These are phyloP conservation scores for Anoplopoma fimbria DNA, from an alignment of 2,113 vertebrate genomes.

Conservation along the genomic window DNA sequence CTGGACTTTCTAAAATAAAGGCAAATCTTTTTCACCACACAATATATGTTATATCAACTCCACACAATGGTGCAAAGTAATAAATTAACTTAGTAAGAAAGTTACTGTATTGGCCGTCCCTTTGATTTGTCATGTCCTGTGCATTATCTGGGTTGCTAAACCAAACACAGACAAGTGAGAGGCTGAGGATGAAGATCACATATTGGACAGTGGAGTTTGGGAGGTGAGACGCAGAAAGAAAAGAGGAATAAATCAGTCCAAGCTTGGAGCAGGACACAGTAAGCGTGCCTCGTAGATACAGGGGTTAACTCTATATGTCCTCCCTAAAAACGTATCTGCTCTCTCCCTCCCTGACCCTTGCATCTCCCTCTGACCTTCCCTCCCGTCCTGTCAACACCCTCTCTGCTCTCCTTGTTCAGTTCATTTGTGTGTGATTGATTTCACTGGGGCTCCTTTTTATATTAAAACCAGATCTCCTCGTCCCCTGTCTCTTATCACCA, in stretches of 20 bases:
- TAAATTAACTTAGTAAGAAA: neutral
- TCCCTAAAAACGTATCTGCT: constrained; percentile 41
- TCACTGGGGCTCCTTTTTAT: constrained; percentile 48
- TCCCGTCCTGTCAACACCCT: constrained; percentile 44
- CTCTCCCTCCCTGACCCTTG: constrained; percentile 8
- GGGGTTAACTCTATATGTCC: constrained; percentile 65
- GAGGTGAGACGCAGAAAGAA: constrained; percentile 14
- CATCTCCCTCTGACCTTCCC: constrained; percentile 40
- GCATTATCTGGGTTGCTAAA: constrained; percentile 8
- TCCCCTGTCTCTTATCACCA: constrained; percentile 57
- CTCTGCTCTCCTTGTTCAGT: constrained; percentile 43
- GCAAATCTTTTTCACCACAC: neutral
- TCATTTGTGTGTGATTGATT: constrained; percentile 61
- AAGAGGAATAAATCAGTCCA: constrained; percentile 63
- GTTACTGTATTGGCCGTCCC: neutral
- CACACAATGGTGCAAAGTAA: neutral
- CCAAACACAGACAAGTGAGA: constrained; percentile 12
- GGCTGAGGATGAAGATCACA: constrained; percentile 5
- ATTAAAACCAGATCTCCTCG: constrained; percentile 67
- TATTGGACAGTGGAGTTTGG: constrained; percentile 16
- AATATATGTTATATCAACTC: neutral
- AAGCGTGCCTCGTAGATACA: constrained; percentile 47
- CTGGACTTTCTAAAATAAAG: constrained; percentile 29
- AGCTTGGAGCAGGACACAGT: constrained; percentile 54
- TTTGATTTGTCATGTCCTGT: constrained; percentile 3